phyloP scores from a whole-genome alignment of 2,888 invertebrate species.

The Melangyna quadrimaculata region DNA sequence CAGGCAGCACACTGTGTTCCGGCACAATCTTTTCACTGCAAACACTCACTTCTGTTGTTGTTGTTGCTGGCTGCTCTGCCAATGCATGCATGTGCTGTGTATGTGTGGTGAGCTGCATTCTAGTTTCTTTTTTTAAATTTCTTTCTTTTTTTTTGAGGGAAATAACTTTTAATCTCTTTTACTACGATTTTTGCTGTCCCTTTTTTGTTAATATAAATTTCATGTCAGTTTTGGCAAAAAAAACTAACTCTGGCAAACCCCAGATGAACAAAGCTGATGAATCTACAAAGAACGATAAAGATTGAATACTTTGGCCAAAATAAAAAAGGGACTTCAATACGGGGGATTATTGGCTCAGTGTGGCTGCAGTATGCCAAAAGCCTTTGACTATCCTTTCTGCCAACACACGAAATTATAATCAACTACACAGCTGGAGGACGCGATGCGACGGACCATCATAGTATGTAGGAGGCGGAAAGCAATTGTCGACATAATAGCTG shows the following conservation, averaged over 20 bases:
- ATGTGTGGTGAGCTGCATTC: conserved; percentile 22
- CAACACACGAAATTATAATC: conserved; percentile 60
- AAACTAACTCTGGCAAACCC: conserved; percentile 17
- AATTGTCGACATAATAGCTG: conserved; percentile 17
- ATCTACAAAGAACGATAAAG: conserved; percentile 39
- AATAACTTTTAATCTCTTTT: conserved; percentile 62
- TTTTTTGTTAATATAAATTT: conserved; percentile 43
- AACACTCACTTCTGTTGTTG: neutral
- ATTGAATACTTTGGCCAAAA: conserved; percentile 22
- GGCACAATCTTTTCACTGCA: conserved; percentile 14
- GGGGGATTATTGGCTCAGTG: conserved; percentile 55
- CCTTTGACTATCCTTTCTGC: conserved; percentile 38
- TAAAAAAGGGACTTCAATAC: conserved; percentile 35
- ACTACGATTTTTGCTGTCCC: conserved; percentile 21
- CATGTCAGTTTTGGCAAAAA: conserved; percentile 32
- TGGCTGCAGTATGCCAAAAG: conserved; percentile 41
- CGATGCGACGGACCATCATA: no score
- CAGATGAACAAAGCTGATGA: conserved; percentile 44
- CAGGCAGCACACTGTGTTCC: conserved; percentile 8
- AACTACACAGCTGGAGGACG: conserved; percentile 36
- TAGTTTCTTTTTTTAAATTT: neutral
- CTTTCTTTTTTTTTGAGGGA: conserved; percentile 30
- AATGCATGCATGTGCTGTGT: conserved; percentile 1
- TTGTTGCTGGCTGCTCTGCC: neutral
- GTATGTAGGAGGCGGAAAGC: neutral